Evolutionary conservation across 2,888 invertebrate genomes (phyloP).

Genomic region (Perizoma affinitatum): DNA sequence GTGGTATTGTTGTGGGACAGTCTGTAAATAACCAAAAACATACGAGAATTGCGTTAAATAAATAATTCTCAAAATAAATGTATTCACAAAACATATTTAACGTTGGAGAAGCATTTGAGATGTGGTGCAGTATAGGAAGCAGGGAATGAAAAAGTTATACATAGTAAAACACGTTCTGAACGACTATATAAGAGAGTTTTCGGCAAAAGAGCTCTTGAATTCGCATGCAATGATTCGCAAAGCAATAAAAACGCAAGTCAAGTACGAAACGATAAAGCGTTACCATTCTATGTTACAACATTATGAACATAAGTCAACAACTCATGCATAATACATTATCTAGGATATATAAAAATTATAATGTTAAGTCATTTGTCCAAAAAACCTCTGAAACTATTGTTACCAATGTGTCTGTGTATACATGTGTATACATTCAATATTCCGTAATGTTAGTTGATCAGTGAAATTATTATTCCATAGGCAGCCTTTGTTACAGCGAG

Average conservation of each 20-base stretch:
- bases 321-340: slow-evolving; percentile 15
- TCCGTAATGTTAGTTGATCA: not conserved
- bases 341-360: not conserved
- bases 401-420: slow-evolving; percentile 4
- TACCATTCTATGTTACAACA: slow-evolving; percentile 7
- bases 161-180: not conserved
- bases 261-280: slow-evolving; percentile 7
- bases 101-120: no score
- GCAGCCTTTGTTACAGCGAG: slow-evolving; percentile 1
- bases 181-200: no score
- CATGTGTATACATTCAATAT: not conserved
- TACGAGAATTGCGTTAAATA: no score
- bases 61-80: no score
- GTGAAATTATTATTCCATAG: slow-evolving; percentile 6
- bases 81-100: no score
- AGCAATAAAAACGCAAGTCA: slow-evolving; percentile 12
- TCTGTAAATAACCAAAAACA: no score
- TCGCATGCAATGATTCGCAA: slow-evolving; percentile 14
- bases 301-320: not conserved
- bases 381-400: slow-evolving; percentile 11
- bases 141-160: no score
- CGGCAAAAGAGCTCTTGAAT: no score
- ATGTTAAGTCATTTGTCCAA: slow-evolving; percentile 16
- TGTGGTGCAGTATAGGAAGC: no score
- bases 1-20: no score